A percentile compares a stretch with the other conserved stretches of the same genome.
Evolutionary conservation across 2,113 vertebrate species (phyloP).

Genomic region (Thymallus thymallus): DNA sequence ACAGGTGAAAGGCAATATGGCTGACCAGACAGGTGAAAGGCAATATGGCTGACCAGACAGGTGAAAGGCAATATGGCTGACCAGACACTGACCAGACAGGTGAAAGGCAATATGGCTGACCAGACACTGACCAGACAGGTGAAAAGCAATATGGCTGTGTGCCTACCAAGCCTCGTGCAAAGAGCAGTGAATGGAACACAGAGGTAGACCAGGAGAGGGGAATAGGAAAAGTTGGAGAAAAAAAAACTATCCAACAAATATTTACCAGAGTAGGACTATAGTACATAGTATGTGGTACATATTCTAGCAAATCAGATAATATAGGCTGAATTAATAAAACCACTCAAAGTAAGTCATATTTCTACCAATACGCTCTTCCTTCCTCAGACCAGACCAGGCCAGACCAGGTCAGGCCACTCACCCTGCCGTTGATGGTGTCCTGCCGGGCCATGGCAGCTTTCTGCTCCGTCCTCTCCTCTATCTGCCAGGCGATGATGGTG

Average conservation of each 20-base stretch:
- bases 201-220: neutral
- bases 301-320: no score
- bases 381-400: no score
- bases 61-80: no score
- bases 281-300: no score
- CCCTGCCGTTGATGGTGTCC: constrained; percentile 91
- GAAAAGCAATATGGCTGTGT: neutral
- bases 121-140: no score
- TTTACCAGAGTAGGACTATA: neutral
- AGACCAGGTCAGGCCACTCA: constrained; percentile 58
- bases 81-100: neutral
- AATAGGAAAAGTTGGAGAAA: neutral
- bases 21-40: neutral
- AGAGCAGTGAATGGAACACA: no score
- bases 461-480: constrained; percentile 92
- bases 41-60: neutral
- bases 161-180: no score
- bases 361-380: no score
- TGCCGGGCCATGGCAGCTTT: constrained; percentile 81
- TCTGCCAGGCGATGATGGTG: constrained; percentile 96
- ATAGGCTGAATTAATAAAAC: no score
- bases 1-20: neutral
- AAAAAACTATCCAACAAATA: no score
- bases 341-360: no score
- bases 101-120: no score